Evolutionary conservation across 2,113 vertebrate species (phyloP), one percentile per base, ranked within the genome.

Genomic region (Eonycteris spelaea): DNA sequence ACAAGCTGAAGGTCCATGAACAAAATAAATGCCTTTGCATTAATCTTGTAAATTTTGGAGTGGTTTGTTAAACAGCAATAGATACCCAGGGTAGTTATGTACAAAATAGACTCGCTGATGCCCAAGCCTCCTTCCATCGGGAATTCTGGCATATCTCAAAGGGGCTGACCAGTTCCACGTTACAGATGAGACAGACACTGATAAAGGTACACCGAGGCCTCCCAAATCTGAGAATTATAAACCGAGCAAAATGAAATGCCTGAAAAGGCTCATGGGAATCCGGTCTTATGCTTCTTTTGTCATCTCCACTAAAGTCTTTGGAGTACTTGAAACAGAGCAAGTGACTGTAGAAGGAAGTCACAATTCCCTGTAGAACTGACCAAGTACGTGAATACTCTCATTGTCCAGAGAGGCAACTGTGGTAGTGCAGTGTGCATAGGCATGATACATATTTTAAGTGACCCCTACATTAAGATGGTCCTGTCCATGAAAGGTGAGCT

Each of bases 141-240:
- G n/a, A 73, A 71, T 38, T 79, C 40, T 55, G 55, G 19, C 6
- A 2, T 74, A 19, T 43, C 19, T 48, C 45, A 61, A 35, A 8
- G 38, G 40, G 30, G 71, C 1, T 75, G 28, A 90, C 24, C 6
- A 77, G 57, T 53, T 90, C 74, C 22, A 55, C 8, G 3, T 26
- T 33, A 30, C 3, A 86, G 61, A 67, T 28, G 30, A 53, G 28
- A 80, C 14, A 73, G 73, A 43, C 68, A 55, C 14, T 6, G 15
- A 3, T 19, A 24, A 35, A 59, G 9, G 10, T 14, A 6, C 4
- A 87, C 55, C 4, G 0, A 74, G 57, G 28, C 6, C 70, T 79
- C 55, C 15, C 33, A 71, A 73, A 48, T 43, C 12, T 24, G n/a
- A 78, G 95, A 30, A 55, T 75, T 61, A 88, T 7, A 90, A 90